Percentiles rank a stretch among this genome's conserved stretches.
Evolutionary conservation across 2,113 vertebrate genomes (phyloP).

Genomic region (Chauna torquata): DNA sequence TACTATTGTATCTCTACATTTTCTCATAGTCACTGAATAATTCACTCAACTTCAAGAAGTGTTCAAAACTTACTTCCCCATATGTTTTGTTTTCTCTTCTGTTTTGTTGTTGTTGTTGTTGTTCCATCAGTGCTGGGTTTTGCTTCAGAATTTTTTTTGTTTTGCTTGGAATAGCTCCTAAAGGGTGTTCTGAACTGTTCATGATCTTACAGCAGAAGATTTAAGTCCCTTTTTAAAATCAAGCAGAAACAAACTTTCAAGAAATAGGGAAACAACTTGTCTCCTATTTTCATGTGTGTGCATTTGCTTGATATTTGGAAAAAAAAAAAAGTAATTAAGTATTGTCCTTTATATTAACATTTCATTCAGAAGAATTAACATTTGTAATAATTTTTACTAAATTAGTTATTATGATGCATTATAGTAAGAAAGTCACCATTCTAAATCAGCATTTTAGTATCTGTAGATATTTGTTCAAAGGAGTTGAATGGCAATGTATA

Average conservation of each 20-base stretch:
- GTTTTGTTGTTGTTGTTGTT: not conserved
- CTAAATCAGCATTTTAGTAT: not conserved
- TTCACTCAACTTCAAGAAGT: not conserved
- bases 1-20: not conserved
- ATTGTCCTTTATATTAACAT: not conserved
- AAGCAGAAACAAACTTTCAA: not conserved
- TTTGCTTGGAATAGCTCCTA: not conserved
- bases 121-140: not conserved
- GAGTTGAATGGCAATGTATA: not conserved
- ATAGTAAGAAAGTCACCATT: not conserved
- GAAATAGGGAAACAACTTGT: not conserved
- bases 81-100: not conserved
- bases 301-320: not conserved
- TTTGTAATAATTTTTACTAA: not conserved
- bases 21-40: not conserved
- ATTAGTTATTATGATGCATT: not conserved
- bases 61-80: not conserved
- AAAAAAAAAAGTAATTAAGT: not conserved
- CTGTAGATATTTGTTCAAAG: not conserved
- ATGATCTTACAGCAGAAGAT: not conserved
- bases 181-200: not conserved
- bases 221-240: not conserved
- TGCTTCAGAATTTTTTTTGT: not conserved
- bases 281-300: no score
- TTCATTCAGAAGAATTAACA: not conserved